Evolutionary conservation across 2,888 invertebrate genomes (phyloP).

Genomic region (Pimpla rufipes): DNA sequence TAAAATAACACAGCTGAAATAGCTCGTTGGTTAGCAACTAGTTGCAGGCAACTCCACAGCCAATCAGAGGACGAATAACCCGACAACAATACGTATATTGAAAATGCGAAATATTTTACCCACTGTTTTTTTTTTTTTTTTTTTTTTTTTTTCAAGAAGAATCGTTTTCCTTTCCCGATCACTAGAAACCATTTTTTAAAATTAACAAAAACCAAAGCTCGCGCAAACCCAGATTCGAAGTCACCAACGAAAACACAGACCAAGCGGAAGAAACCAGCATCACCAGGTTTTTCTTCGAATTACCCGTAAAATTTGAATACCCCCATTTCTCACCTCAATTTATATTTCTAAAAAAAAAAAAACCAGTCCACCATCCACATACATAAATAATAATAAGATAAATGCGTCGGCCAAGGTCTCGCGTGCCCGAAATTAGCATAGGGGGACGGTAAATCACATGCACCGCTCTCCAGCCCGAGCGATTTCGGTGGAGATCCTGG

Average conservation of each 20-base stretch:
- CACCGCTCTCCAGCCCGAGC: constrained; percentile 18
- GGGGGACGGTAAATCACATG: constrained; percentile 54
- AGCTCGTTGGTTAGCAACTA: too few relatives aligned
- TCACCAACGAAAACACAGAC: neutral
- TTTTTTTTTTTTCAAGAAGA: too few relatives aligned
- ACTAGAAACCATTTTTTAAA: too few relatives aligned
- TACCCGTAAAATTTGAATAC: neutral
- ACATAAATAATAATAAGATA: constrained; percentile 19
- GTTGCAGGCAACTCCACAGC: too few relatives aligned
- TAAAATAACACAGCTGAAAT: too few relatives aligned
- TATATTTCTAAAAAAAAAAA: neutral
- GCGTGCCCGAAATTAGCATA: constrained; percentile 60
- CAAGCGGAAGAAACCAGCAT: neutral
- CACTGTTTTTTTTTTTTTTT: too few relatives aligned
- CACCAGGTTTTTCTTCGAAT: neutral
- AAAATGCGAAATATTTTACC: too few relatives aligned
- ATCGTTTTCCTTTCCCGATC: too few relatives aligned
- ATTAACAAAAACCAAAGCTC: neutral
- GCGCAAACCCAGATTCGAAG: neutral
- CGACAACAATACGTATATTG: too few relatives aligned
- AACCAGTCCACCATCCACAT: neutral
- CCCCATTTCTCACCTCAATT: neutral
- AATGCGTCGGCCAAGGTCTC: constrained; percentile 21
- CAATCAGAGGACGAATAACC: too few relatives aligned
- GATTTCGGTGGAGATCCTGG: constrained; percentile 33